These are phyloP conservation scores for Taxidea taxus DNA, from an alignment of 2,113 vertebrate species.

Conservation along the genomic window DNA sequence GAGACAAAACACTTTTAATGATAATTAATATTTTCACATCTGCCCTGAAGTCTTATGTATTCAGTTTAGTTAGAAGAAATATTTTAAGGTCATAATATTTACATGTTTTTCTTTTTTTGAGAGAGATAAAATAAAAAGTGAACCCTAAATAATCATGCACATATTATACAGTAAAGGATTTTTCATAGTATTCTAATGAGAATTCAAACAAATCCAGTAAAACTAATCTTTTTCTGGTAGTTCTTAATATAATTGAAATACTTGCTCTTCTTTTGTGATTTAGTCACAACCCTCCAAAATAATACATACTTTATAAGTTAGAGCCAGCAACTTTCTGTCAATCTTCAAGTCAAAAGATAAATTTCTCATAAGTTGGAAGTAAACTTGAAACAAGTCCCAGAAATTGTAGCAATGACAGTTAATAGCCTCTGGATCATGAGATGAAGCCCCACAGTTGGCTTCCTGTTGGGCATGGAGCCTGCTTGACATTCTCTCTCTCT, in stretches of 20 bases:
- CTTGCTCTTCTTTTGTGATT: background rate
- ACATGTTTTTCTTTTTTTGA: background rate
- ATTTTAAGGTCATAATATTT: background rate
- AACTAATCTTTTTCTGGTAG: background rate
- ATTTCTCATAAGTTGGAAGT: background rate
- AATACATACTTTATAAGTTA: background rate
- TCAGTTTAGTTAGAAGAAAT: constrained; percentile 34
- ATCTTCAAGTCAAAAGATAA: background rate
- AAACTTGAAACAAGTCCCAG: background rate
- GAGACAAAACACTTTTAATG: background rate
- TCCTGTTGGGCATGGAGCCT: background rate
- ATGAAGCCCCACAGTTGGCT: background rate
- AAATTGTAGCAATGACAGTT: background rate
- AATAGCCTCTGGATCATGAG: background rate
- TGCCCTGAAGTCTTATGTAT: background rate
- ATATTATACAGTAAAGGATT: constrained; percentile 21
- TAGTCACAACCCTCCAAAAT: background rate
- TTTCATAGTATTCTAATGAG: background rate
- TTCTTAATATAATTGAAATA: background rate
- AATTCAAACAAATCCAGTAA: constrained; percentile 36
- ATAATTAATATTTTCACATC: background rate
- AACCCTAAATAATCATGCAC: background rate
- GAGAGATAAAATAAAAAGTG: background rate
- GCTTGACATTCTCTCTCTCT: background rate
- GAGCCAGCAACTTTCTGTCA: background rate